phyloP scores from a whole-genome alignment of 1,140 invertebrate genomes.

The Phymorhynchus buccinoides region DNA sequence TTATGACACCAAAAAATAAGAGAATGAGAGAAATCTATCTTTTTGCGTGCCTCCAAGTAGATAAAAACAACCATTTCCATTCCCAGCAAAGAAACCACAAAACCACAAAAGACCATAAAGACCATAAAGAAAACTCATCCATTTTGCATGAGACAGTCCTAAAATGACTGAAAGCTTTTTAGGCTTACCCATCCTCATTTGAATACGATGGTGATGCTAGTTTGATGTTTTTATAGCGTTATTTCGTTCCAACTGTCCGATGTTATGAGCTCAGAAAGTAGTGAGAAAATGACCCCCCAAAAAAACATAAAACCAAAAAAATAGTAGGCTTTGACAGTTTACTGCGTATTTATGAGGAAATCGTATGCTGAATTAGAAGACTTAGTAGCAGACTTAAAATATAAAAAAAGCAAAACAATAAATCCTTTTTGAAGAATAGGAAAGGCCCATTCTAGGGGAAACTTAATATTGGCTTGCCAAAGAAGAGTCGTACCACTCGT shows the following conservation, averaged over 20 bases:
- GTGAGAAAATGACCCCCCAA: no score
- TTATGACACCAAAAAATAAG: no score
- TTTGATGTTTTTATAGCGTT: no score
- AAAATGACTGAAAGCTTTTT: slow-evolving; percentile 12
- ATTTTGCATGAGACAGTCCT: background rate
- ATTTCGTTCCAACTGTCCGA: no score
- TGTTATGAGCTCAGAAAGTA: no score
- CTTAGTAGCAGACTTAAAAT: background rate
- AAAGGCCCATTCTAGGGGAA: background rate
- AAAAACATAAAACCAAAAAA: no score
- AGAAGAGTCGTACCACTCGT: no score
- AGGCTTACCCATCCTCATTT: background rate
- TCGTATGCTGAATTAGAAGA: background rate
- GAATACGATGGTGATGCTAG: background rate
- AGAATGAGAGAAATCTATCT: no score
- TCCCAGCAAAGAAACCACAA: background rate
- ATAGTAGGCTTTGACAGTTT: background rate
- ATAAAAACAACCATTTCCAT: no score
- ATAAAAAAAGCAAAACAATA: no score
- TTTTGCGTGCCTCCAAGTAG: no score
- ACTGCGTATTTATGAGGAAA: background rate
- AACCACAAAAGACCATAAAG: background rate
- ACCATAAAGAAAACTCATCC: background rate
- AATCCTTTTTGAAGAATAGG: background rate
- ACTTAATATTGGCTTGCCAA: slow-evolving; percentile 3